These are phyloP conservation scores for Halesus radiatus DNA, from an alignment of 1,140 invertebrate species.

Conservation along the genomic window DNA sequence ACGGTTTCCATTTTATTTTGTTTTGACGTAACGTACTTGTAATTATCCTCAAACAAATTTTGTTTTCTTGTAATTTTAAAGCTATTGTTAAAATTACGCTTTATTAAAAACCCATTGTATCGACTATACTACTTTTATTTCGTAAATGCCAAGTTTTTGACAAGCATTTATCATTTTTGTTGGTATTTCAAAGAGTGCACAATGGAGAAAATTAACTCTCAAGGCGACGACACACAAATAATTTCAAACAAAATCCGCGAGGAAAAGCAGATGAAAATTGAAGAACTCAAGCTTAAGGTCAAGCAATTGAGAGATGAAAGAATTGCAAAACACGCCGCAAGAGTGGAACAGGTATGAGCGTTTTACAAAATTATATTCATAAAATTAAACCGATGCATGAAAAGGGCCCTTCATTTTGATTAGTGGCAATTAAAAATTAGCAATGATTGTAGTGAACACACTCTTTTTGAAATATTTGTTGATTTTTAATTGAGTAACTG, in stretches of 20 bases:
- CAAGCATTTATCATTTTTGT: neutral
- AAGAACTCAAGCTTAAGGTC: slow-evolving; percentile 36
- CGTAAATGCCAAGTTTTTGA: neutral
- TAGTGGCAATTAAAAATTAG: too few species aligned
- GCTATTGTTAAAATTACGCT: neutral
- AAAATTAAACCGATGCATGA: too few species aligned
- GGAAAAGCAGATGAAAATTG: slow-evolving; percentile 32
- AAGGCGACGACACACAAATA: neutral
- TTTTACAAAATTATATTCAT: neutral
- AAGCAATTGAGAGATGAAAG: slow-evolving; percentile 43
- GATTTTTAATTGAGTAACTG: too few species aligned
- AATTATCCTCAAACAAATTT: slow-evolving; percentile 6
- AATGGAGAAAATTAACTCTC: slow-evolving; percentile 18
- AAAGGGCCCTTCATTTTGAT: too few species aligned
- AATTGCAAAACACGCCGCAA: slow-evolving; percentile 30
- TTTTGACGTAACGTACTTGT: slow-evolving; percentile 6
- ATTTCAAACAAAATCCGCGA: neutral
- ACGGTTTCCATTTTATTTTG: slow-evolving; percentile 19
- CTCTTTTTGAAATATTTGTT: too few species aligned
- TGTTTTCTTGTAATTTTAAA: neutral
- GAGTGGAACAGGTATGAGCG: slow-evolving; percentile 26
- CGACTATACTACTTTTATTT: neutral
- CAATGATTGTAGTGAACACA: too few species aligned
- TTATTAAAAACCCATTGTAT: neutral
- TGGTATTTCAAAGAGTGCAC: neutral